A percentile compares a stretch with the other conserved stretches of the same genome.
These are phyloP conservation scores for Calameuta filiformis DNA, from an alignment of 2,888 invertebrate species.

Conservation along the genomic window DNA sequence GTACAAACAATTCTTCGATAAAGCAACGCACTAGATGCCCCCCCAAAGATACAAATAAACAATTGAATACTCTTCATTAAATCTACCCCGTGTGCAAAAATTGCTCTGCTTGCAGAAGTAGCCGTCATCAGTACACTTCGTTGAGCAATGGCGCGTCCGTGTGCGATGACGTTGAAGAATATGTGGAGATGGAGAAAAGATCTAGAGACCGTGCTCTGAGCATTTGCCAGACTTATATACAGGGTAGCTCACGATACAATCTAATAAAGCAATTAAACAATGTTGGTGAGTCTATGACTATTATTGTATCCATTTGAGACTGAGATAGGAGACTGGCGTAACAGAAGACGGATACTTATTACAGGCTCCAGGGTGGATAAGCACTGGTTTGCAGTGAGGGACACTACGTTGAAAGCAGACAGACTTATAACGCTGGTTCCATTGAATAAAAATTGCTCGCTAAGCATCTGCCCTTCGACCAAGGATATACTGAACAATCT, in stretches of 20 bases:
- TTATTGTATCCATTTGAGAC: background rate
- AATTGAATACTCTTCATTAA: background rate
- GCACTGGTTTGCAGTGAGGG: slow-evolving; percentile 91
- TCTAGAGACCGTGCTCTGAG: slow-evolving; percentile 75
- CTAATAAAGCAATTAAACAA: slow-evolving; percentile 82
- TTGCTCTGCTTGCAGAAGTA: slow-evolving; percentile 49
- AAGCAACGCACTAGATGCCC: background rate
- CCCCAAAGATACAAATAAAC: background rate
- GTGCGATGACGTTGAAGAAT: slow-evolving; percentile 71
- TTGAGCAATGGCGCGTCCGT: slow-evolving; percentile 68
- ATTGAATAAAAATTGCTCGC: slow-evolving; percentile 73
- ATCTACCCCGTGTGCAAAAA: background rate
- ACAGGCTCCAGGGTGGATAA: slow-evolving; percentile 83
- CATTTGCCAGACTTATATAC: slow-evolving; percentile 74
- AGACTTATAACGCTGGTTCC: slow-evolving; percentile 80
- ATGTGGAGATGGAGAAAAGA: slow-evolving; percentile 74
- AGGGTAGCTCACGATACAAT: slow-evolving; percentile 77
- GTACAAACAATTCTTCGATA: slow-evolving; percentile 20
- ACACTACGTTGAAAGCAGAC: slow-evolving; percentile 82
- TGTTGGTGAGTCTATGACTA: slow-evolving; percentile 70
- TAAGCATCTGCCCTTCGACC: slow-evolving; percentile 76
- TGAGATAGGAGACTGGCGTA: background rate
- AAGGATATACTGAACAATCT: slow-evolving; percentile 80
- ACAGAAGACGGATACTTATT: slow-evolving; percentile 14
- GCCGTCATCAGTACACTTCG: slow-evolving; percentile 76